Conservation (phyloP, 2,797 vertebrate genomes). For the Loriculus beryllinus region DNA sequence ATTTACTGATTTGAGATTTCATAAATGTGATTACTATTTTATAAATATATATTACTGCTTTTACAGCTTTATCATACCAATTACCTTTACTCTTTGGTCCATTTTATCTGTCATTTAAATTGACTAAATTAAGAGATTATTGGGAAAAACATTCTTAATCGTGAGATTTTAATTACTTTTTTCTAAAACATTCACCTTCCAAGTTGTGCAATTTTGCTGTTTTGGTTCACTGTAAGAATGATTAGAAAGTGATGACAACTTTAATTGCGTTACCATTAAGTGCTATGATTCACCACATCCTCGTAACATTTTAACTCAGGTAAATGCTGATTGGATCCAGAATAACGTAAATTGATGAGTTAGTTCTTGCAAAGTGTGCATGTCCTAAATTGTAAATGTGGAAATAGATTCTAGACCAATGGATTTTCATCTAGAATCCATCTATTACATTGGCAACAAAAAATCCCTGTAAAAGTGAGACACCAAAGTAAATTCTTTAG, state of each 20-base stretch:
- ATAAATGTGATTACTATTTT: not conserved
- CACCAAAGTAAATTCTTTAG: not conserved
- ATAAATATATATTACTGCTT: not conserved
- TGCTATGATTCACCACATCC: not conserved
- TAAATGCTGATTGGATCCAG: not conserved
- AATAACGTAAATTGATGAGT: not conserved
- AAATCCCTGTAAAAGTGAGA: not conserved
- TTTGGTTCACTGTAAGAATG: not conserved
- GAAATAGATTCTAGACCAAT: not conserved
- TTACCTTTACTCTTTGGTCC: not conserved
- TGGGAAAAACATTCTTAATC: not conserved
- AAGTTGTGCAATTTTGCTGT: not conserved
- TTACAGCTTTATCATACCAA: not conserved
- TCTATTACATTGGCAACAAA: not conserved
- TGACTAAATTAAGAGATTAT: not conserved
- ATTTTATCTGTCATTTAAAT: not conserved
- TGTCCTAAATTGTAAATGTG: not conserved
- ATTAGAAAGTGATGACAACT: not conserved
- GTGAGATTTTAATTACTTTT: not conserved
- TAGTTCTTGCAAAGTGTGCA: not conserved
- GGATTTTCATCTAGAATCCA: not conserved
- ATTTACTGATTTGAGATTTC: not conserved
- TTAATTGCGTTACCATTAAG: not conserved
- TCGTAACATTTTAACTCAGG: not conserved
- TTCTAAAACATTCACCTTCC: not conserved